Base-by-base conservation (phyloP, 2,113 vertebrate genomes). In the Psittacula cyanocephala region DNA sequence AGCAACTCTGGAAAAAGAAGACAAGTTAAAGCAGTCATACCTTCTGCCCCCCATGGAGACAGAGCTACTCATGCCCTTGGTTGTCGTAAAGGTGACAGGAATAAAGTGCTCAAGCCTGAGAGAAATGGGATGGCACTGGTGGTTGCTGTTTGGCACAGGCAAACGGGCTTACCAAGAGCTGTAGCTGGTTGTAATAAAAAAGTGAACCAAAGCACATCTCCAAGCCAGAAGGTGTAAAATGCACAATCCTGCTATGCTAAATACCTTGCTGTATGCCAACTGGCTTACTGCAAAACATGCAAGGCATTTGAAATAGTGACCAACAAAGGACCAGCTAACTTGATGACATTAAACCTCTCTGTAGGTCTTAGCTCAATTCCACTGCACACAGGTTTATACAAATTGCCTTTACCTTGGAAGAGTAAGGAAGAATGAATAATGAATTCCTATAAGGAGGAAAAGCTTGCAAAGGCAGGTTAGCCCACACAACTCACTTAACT, bases 191-290 rank as follows among this genome's bases (percentile, higher is more conserved):
- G n/a, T 33, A 91, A 77, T 24, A 49, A 62, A 77, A 76, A 79
- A 76, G 6, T 23, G 44, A 71, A 44, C 23, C 37, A 91, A 93
- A 83, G 55, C 25, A 55, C 13, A 82, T 4, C 13, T 92, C 49
- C 31, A 53, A 88, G 43, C 49, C 49, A 91, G 68, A 84, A 84
- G 52, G 37, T 63, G 24, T 86, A 95, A 94, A 89, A 50, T n/a
- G 28, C 63, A 81, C 10, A 43, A 37, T 33, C 43, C 57, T 63
- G 15, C 67, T 72, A 62, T 70, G 57, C 62, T 85, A 95, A 95
- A 84, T 43, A 69, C 41, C 35, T 87, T 59, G 55, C 20, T 2
- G 1, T 25, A 59, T 68, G 43, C 69, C 25, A 83, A 24, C 2
- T 64, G 59, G 28, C 33, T 91, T 80, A n/a, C 46, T 92, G 84